Evolutionary conservation across 2,888 invertebrate species (phyloP).

Genomic region (Oegoconia quadripuncta): DNA sequence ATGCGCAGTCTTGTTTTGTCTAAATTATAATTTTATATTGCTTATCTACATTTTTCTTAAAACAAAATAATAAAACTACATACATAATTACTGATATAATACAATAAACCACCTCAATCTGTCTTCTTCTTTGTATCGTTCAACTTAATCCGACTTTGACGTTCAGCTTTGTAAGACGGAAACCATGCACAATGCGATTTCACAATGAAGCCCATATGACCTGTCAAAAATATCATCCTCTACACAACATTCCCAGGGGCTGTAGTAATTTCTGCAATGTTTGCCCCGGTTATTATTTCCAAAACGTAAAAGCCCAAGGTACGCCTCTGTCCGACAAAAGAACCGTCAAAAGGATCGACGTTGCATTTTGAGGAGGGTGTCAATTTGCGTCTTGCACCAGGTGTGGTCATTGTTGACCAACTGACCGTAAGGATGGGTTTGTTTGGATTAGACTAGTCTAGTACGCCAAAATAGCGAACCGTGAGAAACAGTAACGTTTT

Average conservation of each 20-base stretch:
- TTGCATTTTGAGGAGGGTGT: conserved; percentile 62
- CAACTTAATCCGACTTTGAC: conserved; percentile 49
- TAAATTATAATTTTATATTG: too few relatives aligned
- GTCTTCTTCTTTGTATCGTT: conserved; percentile 27
- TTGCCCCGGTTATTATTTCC: conserved; percentile 60
- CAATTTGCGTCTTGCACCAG: conserved; percentile 60
- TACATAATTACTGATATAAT: conserved; percentile 7
- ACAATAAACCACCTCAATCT: conserved; percentile 9
- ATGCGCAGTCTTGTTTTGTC: too few relatives aligned
- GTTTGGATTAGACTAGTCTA: conserved; percentile 61
- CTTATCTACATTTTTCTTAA: too few relatives aligned
- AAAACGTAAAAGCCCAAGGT: conserved; percentile 49
- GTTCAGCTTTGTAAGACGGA: conserved; percentile 33
- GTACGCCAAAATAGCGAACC: conserved; percentile 53
- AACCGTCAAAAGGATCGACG: conserved; percentile 54
- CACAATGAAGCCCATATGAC: conserved; percentile 48
- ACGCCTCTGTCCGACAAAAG: conserved; percentile 62
- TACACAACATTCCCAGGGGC: conserved; percentile 57
- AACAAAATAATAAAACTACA: conserved; percentile 11
- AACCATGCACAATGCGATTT: conserved; percentile 54
- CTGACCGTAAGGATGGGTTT: conserved; percentile 66
- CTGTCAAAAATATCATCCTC: conserved; percentile 68
- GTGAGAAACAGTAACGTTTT: conserved; percentile 63
- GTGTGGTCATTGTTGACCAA: conserved; percentile 66
- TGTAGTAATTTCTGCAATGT: conserved; percentile 66